Evolutionary conservation across 2,797 vertebrate species (phyloP).

Genomic region (Apodemus agrarius): DNA sequence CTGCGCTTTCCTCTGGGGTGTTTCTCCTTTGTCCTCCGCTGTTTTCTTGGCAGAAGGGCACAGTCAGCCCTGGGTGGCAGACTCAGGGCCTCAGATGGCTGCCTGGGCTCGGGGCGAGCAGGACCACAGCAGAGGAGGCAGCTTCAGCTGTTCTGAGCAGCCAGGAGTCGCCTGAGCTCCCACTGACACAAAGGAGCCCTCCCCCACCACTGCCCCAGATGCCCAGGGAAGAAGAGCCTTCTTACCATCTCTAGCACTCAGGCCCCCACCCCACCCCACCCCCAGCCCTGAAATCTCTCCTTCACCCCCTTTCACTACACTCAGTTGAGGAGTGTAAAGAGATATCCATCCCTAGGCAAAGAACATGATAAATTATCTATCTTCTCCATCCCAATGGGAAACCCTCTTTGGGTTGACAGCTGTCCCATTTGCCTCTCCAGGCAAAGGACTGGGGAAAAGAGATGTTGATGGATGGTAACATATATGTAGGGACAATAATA

Average conservation of each 20-base stretch:
- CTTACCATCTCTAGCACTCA: background rate
- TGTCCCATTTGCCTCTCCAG: background rate
- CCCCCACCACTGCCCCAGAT: background rate
- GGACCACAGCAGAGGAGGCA: background rate
- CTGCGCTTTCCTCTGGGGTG: background rate
- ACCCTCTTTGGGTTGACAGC: conserved; percentile 41
- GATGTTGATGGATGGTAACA: conserved; percentile 67
- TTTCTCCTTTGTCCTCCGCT: background rate
- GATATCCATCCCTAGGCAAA: conserved; percentile 11
- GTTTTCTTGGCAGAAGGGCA: background rate
- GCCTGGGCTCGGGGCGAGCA: background rate
- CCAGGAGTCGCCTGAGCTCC: background rate
- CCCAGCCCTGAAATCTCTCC: background rate
- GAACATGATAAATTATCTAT: conserved; percentile 13
- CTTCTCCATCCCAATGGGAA: conserved; percentile 1
- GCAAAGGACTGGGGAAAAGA: background rate
- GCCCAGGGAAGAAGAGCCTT: background rate
- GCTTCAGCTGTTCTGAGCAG: background rate
- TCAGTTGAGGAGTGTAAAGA: conserved; percentile 11
- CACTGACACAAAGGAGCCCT: background rate
- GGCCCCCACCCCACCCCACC: background rate
- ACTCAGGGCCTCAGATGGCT: conserved; percentile 3
- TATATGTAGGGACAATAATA: background rate
- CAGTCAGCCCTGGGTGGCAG: background rate
- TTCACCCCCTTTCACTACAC: background rate